These are phyloP conservation scores for Rhaphigaster nebulosa DNA, from an alignment of 2,888 invertebrate species.

Conservation along the genomic window DNA sequence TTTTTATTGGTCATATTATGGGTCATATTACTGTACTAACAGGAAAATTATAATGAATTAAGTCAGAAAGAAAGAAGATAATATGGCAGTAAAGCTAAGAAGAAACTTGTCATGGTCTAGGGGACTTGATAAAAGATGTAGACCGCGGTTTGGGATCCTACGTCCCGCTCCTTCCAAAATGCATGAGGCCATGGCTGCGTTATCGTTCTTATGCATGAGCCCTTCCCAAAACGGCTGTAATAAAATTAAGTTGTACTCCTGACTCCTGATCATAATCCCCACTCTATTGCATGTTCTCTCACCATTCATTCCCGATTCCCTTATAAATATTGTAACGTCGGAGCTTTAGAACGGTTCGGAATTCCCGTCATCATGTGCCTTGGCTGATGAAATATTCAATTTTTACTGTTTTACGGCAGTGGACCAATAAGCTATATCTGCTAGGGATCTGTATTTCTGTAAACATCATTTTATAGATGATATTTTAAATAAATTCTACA, in stretches of 20 bases:
- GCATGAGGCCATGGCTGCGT: not conserved
- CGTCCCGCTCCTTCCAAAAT: not conserved
- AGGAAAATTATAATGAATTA: no score
- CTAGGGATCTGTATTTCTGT: not conserved
- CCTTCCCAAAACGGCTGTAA: not conserved
- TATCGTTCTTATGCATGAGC: conserved; percentile 19
- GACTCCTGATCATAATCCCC: not conserved
- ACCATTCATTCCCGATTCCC: not conserved
- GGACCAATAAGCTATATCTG: not conserved
- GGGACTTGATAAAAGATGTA: not conserved
- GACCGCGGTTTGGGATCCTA: not conserved
- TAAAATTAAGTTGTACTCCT: not conserved
- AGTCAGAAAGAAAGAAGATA: not conserved
- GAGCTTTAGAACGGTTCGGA: not conserved
- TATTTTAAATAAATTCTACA: no score
- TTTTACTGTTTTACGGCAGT: not conserved
- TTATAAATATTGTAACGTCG: not conserved
- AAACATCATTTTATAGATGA: not conserved
- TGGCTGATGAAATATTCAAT: not conserved
- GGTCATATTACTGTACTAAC: no score
- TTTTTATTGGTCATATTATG: no score
- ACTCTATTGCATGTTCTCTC: not conserved
- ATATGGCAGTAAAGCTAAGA: not conserved
- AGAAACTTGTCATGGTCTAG: not conserved
- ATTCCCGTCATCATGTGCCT: not conserved